Evolutionary conservation across 2,888 invertebrate species (phyloP), one percentile per base, ranked within the genome.

Genomic region (Cheiracanthium punctorium): DNA sequence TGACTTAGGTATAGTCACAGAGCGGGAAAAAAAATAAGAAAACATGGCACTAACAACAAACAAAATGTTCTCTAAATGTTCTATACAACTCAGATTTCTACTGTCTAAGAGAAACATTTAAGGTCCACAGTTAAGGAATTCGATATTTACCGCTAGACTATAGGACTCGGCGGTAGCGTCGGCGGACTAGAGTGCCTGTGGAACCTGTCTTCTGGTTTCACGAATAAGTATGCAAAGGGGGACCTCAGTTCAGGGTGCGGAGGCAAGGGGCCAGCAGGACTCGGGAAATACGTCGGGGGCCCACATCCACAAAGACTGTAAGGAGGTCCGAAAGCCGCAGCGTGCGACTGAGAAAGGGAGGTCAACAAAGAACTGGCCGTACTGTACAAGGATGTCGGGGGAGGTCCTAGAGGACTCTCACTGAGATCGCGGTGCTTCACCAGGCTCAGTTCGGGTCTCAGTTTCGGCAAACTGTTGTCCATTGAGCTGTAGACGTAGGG

Each of bases 171-270:
- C 30, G 87, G 75, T 41, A 87, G 77, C 73, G 87, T 81, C 14
- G 87, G 87, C 4, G 87, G 82, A 87, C 88, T 88, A 28, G 88
- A 72, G 33, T 88, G 88, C 73, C 89, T 88, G 17, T 88, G 89
- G 29, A 89, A 88, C 29, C 91, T 91, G 69, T 91, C 91, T 82
- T 92, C 92, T 4, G 91, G 91, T 89, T 92, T 92, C 41, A 91
- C 91, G 77, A 92, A 89, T 24, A 92, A 90, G 88, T 92, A 92
- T 5, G 91, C 91, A 24, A 91, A 90, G 0, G 91, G 91, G 76
- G 91, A 89, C 85, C 91, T 90, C 33, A 91, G 89, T 88, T 91
- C 91, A 72, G 90, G 89, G 20, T 91, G 89, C 37, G 73, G 69
- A n/a, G 86, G 79, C 12, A 74, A 76, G 14, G 82, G 75, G 32